Evolutionary conservation across 2,113 vertebrate genomes (phyloP).

Genomic region (Polypterus bichir): DNA sequence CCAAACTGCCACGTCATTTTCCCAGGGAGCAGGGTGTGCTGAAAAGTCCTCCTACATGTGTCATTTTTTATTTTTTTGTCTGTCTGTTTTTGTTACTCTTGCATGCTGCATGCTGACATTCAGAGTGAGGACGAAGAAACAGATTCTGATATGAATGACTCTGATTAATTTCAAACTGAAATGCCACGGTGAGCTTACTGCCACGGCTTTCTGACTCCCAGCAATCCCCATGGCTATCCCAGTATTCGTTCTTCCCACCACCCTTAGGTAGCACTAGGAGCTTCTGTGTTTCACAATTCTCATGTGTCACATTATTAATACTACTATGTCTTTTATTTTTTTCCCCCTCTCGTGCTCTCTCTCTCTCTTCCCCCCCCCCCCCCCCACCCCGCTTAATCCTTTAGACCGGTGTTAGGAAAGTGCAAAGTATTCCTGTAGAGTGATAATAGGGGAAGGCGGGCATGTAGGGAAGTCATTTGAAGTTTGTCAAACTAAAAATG

Average conservation of each 20-base stretch:
- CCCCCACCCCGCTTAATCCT: too few relatives aligned
- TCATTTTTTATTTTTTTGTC: conserved; percentile 36
- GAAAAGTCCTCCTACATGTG: conserved; percentile 28
- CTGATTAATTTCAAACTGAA: conserved; percentile 65
- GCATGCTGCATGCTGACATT: conserved; percentile 47
- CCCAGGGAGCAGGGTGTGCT: conserved; percentile 68
- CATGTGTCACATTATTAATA: background rate
- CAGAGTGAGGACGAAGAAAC: conserved; percentile 72
- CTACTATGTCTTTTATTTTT: background rate
- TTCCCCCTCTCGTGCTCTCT: background rate
- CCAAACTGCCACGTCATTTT: background rate
- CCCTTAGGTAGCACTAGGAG: conserved; percentile 4
- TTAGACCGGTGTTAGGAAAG: too few relatives aligned
- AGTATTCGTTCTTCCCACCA: conserved; percentile 11
- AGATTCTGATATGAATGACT: conserved; percentile 75
- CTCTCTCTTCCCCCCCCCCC: too few relatives aligned
- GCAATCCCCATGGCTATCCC: conserved; percentile 7
- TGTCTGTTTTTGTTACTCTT: conserved; percentile 18
- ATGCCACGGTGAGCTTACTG: conserved; percentile 63
- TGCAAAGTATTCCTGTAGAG: too few relatives aligned
- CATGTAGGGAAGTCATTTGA: too few relatives aligned
- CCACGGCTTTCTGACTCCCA: conserved; percentile 34
- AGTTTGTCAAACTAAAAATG: too few relatives aligned
- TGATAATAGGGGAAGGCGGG: too few relatives aligned
- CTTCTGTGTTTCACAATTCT: background rate